Conservation (phyloP, 2,797 vertebrate species). For the Hapalemur alaotrensis region DNA sequence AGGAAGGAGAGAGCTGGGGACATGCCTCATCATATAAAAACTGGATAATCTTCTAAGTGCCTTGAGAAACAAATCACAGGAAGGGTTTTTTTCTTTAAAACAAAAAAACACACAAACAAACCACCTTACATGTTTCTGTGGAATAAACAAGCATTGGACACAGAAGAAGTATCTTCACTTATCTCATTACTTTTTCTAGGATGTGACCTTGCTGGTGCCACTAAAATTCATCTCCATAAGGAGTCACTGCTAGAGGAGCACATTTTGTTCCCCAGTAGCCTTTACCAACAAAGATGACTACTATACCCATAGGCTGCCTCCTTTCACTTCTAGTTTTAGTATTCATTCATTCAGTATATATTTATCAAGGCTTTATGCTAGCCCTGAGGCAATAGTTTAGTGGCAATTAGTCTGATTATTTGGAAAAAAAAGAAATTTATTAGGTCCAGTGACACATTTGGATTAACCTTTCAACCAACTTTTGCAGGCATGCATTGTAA, state of each 20-base stretch:
- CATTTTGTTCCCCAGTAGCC: neutral
- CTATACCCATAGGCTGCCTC: neutral
- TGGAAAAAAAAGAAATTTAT: slow-evolving; percentile 17
- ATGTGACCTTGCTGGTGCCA: neutral
- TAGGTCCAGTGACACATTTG: slow-evolving; percentile 57
- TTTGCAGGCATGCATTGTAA: slow-evolving; percentile 50
- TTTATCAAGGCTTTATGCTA: slow-evolving; percentile 34
- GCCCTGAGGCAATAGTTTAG: neutral
- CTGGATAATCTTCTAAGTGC: neutral
- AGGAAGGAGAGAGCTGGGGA: neutral
- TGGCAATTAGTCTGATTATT: slow-evolving; percentile 57
- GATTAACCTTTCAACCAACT: slow-evolving; percentile 68
- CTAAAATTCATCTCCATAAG: neutral
- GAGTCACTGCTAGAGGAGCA: neutral
- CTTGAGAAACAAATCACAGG: slow-evolving; percentile 19
- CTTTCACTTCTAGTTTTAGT: neutral
- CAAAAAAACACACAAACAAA: too few relatives aligned
- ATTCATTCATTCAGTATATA: slow-evolving; percentile 17
- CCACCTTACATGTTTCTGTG: neutral
- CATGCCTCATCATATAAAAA: neutral
- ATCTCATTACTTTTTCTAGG: neutral
- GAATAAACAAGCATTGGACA: neutral
- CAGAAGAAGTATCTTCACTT: neutral
- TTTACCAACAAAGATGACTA: neutral
- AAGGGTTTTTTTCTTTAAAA: neutral